phyloP scores from a whole-genome alignment of 2,888 invertebrate species.

The Lepetodrilus schrolli region DNA sequence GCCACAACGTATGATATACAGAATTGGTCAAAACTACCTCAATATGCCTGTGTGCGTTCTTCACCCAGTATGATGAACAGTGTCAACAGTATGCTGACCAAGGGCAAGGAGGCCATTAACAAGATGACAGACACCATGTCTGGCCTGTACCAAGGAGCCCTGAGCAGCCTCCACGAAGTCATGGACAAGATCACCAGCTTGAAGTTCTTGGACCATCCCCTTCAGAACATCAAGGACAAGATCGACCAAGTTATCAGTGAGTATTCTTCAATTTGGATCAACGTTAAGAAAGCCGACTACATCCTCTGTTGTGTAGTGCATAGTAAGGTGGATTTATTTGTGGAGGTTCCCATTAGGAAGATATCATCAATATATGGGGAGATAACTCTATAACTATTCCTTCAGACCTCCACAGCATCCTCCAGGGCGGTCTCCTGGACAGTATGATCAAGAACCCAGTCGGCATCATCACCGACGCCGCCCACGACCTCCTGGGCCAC shows the following conservation, averaged over 20 bases:
- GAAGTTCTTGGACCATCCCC: conserved; percentile 14
- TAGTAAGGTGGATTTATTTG: too few species aligned
- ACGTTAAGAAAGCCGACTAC: too few species aligned
- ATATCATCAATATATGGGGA: too few species aligned
- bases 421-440: neutral
- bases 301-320: too few species aligned
- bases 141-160: conserved; percentile 17
- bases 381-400: too few species aligned
- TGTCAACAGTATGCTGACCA: neutral
- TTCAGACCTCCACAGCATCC: conserved; percentile 22
- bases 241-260: conserved; percentile 21
- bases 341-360: too few species aligned
- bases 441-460: neutral
- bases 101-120: neutral
- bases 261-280: too few species aligned
- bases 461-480: neutral
- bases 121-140: conserved; percentile 5
- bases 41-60: too few species aligned
- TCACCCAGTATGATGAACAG: neutral
- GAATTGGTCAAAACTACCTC: too few species aligned
- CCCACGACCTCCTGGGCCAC: neutral
- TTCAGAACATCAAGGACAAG: neutral
- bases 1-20: too few species aligned
- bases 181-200: conserved; percentile 5
- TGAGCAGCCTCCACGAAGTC: neutral